Evolutionary conservation across 1,140 invertebrate genomes (phyloP).

Genomic region (Bombyx mori): DNA sequence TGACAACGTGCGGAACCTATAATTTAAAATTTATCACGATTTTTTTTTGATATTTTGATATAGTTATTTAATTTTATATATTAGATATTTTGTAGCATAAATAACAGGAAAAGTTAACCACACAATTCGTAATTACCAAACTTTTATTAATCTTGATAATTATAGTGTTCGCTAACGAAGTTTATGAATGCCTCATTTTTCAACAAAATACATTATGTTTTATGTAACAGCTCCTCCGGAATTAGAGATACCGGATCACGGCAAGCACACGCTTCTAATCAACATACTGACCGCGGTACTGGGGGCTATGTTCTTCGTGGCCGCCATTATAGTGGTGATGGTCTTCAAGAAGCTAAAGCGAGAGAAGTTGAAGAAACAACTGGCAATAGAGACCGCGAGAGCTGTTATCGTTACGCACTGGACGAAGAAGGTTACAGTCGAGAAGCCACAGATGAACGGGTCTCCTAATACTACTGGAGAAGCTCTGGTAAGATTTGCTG

Average conservation of each 20-base stretch:
- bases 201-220: neutral
- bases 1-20: too few species aligned
- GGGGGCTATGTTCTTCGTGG: conserved; percentile 74
- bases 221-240: conserved; percentile 50
- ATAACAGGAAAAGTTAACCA: too few species aligned
- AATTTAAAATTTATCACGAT: too few species aligned
- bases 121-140: too few species aligned
- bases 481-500: conserved; percentile 70
- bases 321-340: conserved; percentile 73
- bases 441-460: conserved; percentile 78
- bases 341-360: conserved; percentile 73
- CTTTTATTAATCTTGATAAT: too few species aligned
- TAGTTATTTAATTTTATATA: too few species aligned
- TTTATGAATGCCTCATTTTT: too few species aligned
- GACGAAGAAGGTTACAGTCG: conserved; percentile 92
- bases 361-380: conserved; percentile 82
- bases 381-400: conserved; percentile 82
- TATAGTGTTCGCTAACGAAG: too few species aligned
- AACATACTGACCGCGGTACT: conserved; percentile 74
- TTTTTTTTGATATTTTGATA: too few species aligned
- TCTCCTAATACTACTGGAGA: conserved; percentile 71
- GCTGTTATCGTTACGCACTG: conserved; percentile 85
- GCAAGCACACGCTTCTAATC: conserved; percentile 71
- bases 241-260: conserved; percentile 51
- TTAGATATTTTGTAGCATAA: too few species aligned